Conservation (phyloP, 2,797 vertebrate genomes). For the Bradypus variegatus region DNA sequence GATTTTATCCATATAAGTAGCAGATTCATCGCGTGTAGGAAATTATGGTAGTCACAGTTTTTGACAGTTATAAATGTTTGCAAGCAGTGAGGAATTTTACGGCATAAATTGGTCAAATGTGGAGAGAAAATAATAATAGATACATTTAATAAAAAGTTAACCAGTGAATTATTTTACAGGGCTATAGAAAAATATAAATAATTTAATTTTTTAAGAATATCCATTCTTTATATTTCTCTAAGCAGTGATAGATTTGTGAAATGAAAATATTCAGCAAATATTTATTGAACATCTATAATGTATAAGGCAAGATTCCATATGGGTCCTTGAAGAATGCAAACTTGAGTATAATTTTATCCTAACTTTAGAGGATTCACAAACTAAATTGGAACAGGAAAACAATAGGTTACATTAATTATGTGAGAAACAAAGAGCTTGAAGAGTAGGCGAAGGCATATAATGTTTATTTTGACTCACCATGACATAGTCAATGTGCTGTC, state of each 20-base stretch:
- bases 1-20: not conserved
- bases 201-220: not conserved
- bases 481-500: not conserved
- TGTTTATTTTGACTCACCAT: not conserved
- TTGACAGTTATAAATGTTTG: not conserved
- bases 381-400: too few relatives aligned
- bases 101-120: too few relatives aligned
- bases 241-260: not conserved
- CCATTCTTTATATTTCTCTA: not conserved
- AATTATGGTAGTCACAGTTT: not conserved
- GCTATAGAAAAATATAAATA: too few relatives aligned
- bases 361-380: not conserved
- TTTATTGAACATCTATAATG: not conserved
- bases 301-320: not conserved
- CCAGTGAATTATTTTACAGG: too few relatives aligned
- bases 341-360: not conserved
- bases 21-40: not conserved
- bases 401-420: too few relatives aligned
- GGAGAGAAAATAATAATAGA: too few relatives aligned
- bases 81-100: not conserved
- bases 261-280: not conserved
- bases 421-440: too few relatives aligned
- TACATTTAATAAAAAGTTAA: not conserved
- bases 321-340: not conserved
- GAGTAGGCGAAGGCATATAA: too few relatives aligned